Evolutionary conservation across 2,113 vertebrate genomes (phyloP).

Genomic region (Rhynchopsitta pachyrhyncha): DNA sequence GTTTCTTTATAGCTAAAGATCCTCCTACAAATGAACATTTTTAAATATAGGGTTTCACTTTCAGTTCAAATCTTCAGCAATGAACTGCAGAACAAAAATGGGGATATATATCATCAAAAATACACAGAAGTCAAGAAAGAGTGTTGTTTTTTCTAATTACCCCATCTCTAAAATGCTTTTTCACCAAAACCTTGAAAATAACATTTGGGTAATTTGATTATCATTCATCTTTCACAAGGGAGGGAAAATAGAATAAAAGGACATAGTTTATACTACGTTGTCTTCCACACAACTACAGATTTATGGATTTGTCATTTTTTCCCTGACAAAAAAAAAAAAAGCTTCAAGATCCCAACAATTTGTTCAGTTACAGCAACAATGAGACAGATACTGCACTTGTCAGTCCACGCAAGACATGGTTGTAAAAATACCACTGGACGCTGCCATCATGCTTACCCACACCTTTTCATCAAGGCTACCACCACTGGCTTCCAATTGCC

Average conservation of each 20-base stretch:
- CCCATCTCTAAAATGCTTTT: neutral
- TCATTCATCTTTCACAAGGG: neutral
- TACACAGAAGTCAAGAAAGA: neutral
- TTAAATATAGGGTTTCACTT: neutral
- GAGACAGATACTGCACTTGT: neutral
- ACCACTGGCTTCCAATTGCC: neutral
- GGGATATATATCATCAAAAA: neutral
- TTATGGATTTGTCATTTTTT: neutral
- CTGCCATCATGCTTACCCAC: fast-evolving
- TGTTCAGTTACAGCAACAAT: neutral
- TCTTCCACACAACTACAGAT: neutral
- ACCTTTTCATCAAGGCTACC: neutral
- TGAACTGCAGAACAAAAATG: neutral
- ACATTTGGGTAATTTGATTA: neutral
- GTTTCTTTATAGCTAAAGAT: neutral
- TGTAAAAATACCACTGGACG: neutral
- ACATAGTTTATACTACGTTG: neutral
- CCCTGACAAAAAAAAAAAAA: neutral
- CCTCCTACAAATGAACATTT: neutral
- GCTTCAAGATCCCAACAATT: neutral
- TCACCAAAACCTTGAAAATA: neutral
- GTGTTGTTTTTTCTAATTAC: fast-evolving
- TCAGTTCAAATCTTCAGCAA: neutral
- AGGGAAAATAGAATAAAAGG: neutral
- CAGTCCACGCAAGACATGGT: neutral